Percentiles rank a stretch among this genome's conserved stretches.
Conservation (phyloP, 2,113 vertebrate species). For the Tapirus terrestris region DNA sequence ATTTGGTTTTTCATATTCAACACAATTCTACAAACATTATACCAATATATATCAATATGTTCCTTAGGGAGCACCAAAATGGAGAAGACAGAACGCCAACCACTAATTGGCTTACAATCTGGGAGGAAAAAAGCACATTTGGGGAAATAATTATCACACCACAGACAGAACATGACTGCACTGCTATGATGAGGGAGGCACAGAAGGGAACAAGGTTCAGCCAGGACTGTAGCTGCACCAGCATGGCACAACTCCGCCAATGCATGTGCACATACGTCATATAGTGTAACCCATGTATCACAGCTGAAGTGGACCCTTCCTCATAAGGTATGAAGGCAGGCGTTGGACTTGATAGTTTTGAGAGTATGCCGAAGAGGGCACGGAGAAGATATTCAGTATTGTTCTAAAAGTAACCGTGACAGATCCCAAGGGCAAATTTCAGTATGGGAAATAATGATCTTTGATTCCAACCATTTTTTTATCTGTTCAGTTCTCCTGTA, state of each 20-base stretch:
- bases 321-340: neutral
- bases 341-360: neutral
- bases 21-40: neutral
- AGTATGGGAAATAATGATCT: neutral
- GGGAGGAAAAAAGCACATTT: neutral
- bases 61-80: neutral
- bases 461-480: neutral
- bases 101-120: neutral
- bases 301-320: neutral
- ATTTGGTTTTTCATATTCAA: neutral
- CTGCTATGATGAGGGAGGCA: neutral
- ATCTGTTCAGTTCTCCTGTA: neutral
- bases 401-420: neutral
- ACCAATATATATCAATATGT: neutral
- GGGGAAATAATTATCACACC: neutral
- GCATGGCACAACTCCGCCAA: neutral
- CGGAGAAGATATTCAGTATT: neutral
- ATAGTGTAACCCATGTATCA: neutral
- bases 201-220: neutral
- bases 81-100: neutral
- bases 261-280: neutral
- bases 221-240: neutral
- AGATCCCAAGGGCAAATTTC: neutral
- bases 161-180: neutral
- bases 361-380: neutral